Evolutionary conservation across 1,140 invertebrate genomes (phyloP).

Genomic region (Tetramorium parvispinum): DNA sequence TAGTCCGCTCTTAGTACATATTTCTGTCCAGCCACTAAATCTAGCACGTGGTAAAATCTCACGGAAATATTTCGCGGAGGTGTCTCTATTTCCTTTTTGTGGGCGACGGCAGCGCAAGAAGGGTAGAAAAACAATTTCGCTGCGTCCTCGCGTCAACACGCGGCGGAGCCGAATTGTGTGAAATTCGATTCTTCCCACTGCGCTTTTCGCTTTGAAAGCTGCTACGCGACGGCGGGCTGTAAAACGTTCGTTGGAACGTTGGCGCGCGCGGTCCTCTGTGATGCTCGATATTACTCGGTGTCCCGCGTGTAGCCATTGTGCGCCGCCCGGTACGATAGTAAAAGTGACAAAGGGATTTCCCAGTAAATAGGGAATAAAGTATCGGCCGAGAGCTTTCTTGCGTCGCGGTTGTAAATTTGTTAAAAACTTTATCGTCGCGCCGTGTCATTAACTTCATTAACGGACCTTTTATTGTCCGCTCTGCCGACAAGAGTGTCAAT

Average conservation of each 20-base stretch:
- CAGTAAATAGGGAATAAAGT: slow-evolving; percentile 61
- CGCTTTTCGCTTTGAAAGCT: slow-evolving; percentile 64
- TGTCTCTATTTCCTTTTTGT: slow-evolving; percentile 41
- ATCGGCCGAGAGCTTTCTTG: slow-evolving; percentile 37
- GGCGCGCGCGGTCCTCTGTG: slow-evolving; percentile 48
- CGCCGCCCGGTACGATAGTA: slow-evolving; percentile 34
- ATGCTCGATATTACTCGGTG: slow-evolving; percentile 64
- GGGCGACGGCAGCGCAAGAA: neutral
- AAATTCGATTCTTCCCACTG: slow-evolving; percentile 59
- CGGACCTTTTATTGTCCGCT: slow-evolving; percentile 24
- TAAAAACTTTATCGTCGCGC: slow-evolving; percentile 51
- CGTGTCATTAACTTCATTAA: slow-evolving; percentile 52
- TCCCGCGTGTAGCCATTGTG: slow-evolving; percentile 48
- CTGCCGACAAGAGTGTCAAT: slow-evolving; percentile 25
- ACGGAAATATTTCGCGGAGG: slow-evolving; percentile 32
- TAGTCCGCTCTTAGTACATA: neutral
- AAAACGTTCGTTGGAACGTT: slow-evolving; percentile 67
- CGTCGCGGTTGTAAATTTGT: slow-evolving; percentile 53
- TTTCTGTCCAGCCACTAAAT: slow-evolving; percentile 20
- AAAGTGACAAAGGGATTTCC: slow-evolving; percentile 66
- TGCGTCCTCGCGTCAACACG: slow-evolving; percentile 30
- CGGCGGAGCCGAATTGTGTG: slow-evolving; percentile 44
- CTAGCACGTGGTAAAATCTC: neutral
- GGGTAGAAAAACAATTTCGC: slow-evolving; percentile 69
- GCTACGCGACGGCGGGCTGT: slow-evolving; percentile 51